Base-by-base conservation (phyloP, 2,888 invertebrate genomes). In the Pandemis cinnamomeana region DNA sequence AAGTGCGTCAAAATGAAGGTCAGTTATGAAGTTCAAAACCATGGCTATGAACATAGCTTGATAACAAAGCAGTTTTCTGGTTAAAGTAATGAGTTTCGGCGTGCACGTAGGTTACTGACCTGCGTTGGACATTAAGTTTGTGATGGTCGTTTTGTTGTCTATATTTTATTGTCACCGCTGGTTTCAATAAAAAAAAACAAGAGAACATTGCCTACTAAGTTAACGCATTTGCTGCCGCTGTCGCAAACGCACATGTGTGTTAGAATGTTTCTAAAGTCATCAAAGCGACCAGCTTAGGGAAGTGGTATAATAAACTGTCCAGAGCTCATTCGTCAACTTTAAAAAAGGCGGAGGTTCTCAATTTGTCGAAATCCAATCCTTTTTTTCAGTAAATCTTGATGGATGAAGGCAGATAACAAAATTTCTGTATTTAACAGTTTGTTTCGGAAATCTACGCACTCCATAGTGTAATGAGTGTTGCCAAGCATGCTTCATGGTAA, bases 61-160 rank as follows among this genome's bases (percentile, higher is more conserved):
- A 58, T 58, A 58, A 58, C 27, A 58, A 11, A 58, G 27, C 7
- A 27, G 64, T 41, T 66, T 71, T 71, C 60, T 71, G 71, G 48
- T 60, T 27, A 58, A 55, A 58, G 8, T 58, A 55, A 53, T 36
- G 55, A 41, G 51, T 48, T 60, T 51, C 13, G 46, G 51, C 62
- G 51, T 70, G 70, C 66, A 60, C 58, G 41, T 48, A n/a, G 71
- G 71, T 71, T 51, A 67, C 64, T 67, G 66, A 48, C 66, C 66
- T 67, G 48, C 48, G 66, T 55, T 71, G 60, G 71, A 67, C 71
- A 71, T 66, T 71, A 71, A 51, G 53, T 11, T 66, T 48, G 60
- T n/a, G 60, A 71, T 51, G 41, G 36, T 60, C 60, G 48, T 71
- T 71, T 51, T 27, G 15, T 51, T 51, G 27, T 36, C 27, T 60